Evolutionary conservation across 2,113 vertebrate species (phyloP).

Genomic region (Dromaius novaehollandiae): DNA sequence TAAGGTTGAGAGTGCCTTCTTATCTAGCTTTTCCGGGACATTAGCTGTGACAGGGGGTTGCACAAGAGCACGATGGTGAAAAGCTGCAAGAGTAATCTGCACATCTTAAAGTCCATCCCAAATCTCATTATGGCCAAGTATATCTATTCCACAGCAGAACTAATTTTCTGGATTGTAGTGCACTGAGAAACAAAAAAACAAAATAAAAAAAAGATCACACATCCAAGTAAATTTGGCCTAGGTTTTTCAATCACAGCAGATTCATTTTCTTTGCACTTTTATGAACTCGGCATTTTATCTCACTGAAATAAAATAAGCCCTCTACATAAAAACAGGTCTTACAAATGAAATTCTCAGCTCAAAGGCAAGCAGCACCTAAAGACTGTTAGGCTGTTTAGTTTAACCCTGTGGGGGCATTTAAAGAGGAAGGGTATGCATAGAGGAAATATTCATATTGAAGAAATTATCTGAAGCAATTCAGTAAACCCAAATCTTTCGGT

Average conservation of each 20-base stretch:
- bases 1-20: background rate
- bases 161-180: background rate
- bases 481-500: background rate
- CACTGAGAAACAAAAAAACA: background rate
- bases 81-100: background rate
- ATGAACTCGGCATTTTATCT: constrained; percentile 37
- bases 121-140: background rate
- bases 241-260: background rate
- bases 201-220: background rate
- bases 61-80: background rate
- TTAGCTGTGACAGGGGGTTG: background rate
- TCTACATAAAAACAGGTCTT: background rate
- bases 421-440: background rate
- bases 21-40: background rate
- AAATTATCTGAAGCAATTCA: background rate
- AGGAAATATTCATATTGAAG: background rate
- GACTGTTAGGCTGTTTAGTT: background rate
- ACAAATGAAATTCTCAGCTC: background rate
- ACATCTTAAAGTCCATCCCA: background rate
- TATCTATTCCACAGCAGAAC: background rate
- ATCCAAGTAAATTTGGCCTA: background rate
- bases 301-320: background rate
- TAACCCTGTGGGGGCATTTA: background rate
- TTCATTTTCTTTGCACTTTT: background rate
- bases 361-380: background rate